A percentile compares a stretch with the other conserved stretches of the same genome.
Evolutionary conservation across 1,140 invertebrate genomes (phyloP).

Genomic region (Cephus cinctus): DNA sequence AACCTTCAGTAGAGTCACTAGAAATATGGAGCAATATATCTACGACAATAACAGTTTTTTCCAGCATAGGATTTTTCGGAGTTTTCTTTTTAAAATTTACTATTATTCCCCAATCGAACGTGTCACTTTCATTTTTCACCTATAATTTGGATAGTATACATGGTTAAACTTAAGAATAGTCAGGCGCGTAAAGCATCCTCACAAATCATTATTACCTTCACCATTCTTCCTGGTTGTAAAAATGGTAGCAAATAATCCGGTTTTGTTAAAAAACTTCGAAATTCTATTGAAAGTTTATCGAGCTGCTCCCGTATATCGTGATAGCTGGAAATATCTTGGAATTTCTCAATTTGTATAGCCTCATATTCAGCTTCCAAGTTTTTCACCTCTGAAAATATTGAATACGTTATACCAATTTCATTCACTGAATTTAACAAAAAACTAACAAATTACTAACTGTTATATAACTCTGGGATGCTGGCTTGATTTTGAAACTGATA

Average conservation of each 20-base stretch:
- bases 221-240: slow-evolving; percentile 87
- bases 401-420: background rate
- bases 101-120: slow-evolving; percentile 96
- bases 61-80: slow-evolving; percentile 61
- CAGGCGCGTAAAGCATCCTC: slow-evolving; percentile 10
- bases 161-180: background rate
- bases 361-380: slow-evolving; percentile 68
- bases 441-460: slow-evolving; percentile 64
- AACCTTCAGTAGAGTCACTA: slow-evolving; percentile 58
- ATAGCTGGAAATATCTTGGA: slow-evolving; percentile 79
- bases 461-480: slow-evolving; percentile 83
- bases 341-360: slow-evolving; percentile 66
- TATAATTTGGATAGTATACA: too few relatives aligned
- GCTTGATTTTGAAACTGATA: slow-evolving; percentile 99
- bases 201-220: slow-evolving; percentile 69
- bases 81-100: slow-evolving; percentile 85
- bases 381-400: slow-evolving; percentile 67
- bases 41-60: slow-evolving; percentile 67
- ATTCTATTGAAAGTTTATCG: slow-evolving; percentile 70
- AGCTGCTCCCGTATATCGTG: slow-evolving; percentile 84
- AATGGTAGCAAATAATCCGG: slow-evolving; percentile 91
- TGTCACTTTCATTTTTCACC: slow-evolving; percentile 81
- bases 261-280: slow-evolving; percentile 77
- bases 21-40: slow-evolving; percentile 82
- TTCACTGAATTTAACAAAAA: slow-evolving; percentile 11